Conservation (phyloP, 2,797 vertebrate species). For the Diceros bicornis region DNA sequence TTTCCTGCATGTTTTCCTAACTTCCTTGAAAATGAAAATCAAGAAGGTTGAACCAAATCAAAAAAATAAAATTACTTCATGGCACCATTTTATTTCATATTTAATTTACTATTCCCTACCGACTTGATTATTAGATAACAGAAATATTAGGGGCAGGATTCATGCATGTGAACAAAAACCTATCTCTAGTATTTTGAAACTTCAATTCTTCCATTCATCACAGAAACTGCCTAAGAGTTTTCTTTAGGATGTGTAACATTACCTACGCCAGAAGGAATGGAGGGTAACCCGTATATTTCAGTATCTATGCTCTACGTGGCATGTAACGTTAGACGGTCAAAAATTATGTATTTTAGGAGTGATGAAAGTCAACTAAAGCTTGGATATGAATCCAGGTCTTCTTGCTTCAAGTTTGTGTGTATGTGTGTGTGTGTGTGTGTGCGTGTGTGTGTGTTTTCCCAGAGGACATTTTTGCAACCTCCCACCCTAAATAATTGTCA, state of each 20-base stretch:
- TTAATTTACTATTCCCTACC: background rate
- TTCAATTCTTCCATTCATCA: background rate
- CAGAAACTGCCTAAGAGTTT: background rate
- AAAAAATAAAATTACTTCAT: background rate
- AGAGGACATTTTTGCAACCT: background rate
- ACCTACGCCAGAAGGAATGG: background rate
- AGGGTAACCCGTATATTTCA: background rate
- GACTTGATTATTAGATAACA: background rate
- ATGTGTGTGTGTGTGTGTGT: background rate
- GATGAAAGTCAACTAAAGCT: background rate
- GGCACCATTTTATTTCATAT: background rate
- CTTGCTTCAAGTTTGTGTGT: background rate
- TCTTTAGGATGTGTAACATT: background rate
- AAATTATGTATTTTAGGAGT: background rate
- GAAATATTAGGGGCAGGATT: background rate
- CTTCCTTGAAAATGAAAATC: constrained; percentile 4
- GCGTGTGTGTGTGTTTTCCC: background rate
- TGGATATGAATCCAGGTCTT: background rate
- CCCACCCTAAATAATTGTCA: background rate
- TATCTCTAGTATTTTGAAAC: background rate
- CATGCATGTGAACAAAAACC: background rate
- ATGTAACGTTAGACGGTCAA: background rate
- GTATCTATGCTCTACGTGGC: background rate
- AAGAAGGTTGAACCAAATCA: background rate
- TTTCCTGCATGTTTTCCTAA: constrained; percentile 6